Base-by-base conservation (phyloP, 1,140 invertebrate genomes). In the Schlechtendalia chinensis region DNA sequence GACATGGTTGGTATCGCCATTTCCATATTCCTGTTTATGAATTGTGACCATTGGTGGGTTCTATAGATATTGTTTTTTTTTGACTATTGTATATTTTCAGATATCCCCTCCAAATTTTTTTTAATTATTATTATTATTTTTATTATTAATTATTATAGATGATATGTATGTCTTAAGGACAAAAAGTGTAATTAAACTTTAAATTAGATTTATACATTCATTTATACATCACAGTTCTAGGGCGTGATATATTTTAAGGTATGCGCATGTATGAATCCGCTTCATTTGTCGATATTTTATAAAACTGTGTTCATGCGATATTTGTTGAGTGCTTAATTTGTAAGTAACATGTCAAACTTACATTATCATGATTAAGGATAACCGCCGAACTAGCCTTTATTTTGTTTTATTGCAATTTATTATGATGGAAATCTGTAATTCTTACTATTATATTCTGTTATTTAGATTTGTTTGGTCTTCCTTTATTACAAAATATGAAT, bases 21-120 rank as follows among this genome's bases (percentile, higher is more conserved):
- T 77, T 58, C 65, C 65, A n/a, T 69, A 45, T 24, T 24, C n/a
- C 56, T 29, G 22, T 59, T 77, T 1, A 59, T 59, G 29, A 58
- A 24, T 77, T 39, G 56, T 77, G 71, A 74, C 53, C 74, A 59
- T 59, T 77, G 54, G 54, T 59, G 74, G 74, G 74, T 77, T 75
- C 19, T 75, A 58, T 77, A 58, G 27, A 58, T 45, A 45, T 77
- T 75, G 56, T 79, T 79, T 61, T 75, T 74, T 63, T 79, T 77
- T 77, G 32, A 77, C 58, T 54, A 72, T 79, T 79, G 58, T 79
- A 79, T 79, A 63, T 50, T 79, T 59, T 79, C 75, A 79, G 75
- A n/a, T 19, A 79, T 77, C 56, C 75, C 75, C 75, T 79, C 75
- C 75, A 79, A 61, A 24, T 63, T 79, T 47, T 75, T 77, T 59